Percentiles rank a stretch among this genome's conserved stretches.
phyloP scores from a whole-genome alignment of 2,797 vertebrate genomes.

The Perodicticus potto region DNA sequence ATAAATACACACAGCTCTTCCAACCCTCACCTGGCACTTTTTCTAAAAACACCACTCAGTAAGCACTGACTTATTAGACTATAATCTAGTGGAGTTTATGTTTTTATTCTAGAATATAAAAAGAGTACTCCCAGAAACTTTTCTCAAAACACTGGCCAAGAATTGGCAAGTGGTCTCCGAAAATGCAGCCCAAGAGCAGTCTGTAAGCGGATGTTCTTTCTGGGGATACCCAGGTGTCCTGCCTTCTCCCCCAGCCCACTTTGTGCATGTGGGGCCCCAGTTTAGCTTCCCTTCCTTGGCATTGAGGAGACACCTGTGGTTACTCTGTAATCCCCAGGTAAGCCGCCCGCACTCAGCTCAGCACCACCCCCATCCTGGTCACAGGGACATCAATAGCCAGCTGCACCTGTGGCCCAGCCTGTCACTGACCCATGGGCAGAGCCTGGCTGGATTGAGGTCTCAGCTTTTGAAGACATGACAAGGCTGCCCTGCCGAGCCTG shows the following conservation, averaged over 20 bases:
- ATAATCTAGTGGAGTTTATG: neutral
- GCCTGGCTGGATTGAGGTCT: slow-evolving; percentile 76
- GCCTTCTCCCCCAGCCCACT: neutral
- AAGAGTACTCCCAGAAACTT: slow-evolving; percentile 45
- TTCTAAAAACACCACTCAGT: neutral
- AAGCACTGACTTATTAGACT: neutral
- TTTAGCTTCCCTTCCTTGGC: slow-evolving; percentile 41
- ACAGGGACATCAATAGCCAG: slow-evolving; percentile 88
- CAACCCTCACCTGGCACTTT: neutral
- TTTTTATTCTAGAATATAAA: neutral
- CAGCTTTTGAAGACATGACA: slow-evolving; percentile 87
- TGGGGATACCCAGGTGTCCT: neutral
- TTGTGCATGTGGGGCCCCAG: neutral
- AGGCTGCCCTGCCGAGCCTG: slow-evolving; percentile 87
- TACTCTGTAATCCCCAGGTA: slow-evolving; percentile 83
- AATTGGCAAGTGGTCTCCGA: neutral
- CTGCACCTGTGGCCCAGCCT: slow-evolving; percentile 90
- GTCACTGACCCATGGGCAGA: slow-evolving; percentile 84
- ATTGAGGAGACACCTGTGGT: slow-evolving; percentile 75
- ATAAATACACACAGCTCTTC: neutral
- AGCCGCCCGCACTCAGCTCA: slow-evolving; percentile 90
- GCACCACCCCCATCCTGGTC: slow-evolving; percentile 73
- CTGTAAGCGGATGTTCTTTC: neutral
- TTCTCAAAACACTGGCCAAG: slow-evolving; percentile 11
- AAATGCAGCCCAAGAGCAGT: neutral